Conservation (phyloP, 2,113 vertebrate species). For the Aphyosemion australe region DNA sequence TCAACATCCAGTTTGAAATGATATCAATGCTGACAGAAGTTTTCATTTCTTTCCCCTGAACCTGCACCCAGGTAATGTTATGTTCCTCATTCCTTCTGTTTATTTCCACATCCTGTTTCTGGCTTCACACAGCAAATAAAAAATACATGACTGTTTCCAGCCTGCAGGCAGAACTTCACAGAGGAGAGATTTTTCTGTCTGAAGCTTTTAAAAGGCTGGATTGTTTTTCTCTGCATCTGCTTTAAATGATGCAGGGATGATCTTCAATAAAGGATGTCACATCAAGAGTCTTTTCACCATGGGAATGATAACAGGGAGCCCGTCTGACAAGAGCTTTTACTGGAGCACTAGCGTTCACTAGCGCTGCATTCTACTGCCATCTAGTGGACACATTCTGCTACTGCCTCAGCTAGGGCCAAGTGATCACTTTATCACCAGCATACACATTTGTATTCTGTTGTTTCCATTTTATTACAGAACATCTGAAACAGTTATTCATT, state of each 20-base stretch:
- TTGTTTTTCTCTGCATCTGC: background rate
- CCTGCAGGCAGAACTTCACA: constrained; percentile 1
- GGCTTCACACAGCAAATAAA: background rate
- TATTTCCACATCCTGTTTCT: background rate
- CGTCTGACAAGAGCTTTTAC: background rate
- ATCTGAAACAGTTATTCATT: no score
- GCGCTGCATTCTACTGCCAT: constrained; percentile 39
- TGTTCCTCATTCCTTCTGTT: background rate
- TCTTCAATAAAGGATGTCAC: constrained; percentile 4
- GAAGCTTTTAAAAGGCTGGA: background rate
- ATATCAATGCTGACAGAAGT: no score
- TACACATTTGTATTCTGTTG: no score
- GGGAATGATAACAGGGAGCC: background rate
- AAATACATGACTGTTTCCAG: background rate
- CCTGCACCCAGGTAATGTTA: background rate
- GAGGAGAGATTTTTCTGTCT: background rate
- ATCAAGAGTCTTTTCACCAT: constrained; percentile 3
- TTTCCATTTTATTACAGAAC: no score
- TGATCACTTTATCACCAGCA: no score
- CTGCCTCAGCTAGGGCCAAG: background rate
- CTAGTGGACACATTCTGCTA: constrained; percentile 43
- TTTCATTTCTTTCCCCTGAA: constrained; percentile 15
- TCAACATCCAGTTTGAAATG: no score
- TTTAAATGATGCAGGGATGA: constrained; percentile 8
- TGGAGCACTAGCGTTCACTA: background rate